Percentiles rank a stretch among this genome's conserved stretches.
Conservation (phyloP, 2,888 invertebrate genomes). For the Oxyscelio sp. region DNA sequence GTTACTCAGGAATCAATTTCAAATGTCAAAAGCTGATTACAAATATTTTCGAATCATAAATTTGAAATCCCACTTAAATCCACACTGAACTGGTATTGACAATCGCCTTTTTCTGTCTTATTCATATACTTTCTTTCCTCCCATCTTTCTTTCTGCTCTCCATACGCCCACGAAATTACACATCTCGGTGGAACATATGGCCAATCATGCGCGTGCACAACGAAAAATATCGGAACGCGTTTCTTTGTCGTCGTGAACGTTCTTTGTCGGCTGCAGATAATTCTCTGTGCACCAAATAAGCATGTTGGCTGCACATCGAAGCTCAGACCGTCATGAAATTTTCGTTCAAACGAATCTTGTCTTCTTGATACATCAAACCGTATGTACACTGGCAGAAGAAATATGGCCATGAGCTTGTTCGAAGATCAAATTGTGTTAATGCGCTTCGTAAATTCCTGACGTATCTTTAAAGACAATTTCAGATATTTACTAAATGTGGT, state of each 20-base stretch:
- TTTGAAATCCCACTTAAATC: conserved; percentile 55
- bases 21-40: conserved; percentile 13
- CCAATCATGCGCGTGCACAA: conserved; percentile 73
- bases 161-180: conserved; percentile 86
- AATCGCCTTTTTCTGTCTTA: conserved; percentile 68
- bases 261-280: conserved; percentile 76
- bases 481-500: neutral
- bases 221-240: conserved; percentile 77
- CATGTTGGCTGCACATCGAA: conserved; percentile 69
- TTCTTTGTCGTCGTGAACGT: conserved; percentile 71
- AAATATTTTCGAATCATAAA: conserved; percentile 33
- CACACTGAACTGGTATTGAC: conserved; percentile 55
- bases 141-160: conserved; percentile 77
- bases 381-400: conserved; percentile 34
- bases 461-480: neutral
- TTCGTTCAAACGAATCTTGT: conserved; percentile 65
- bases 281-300: conserved; percentile 76
- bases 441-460: conserved; percentile 20
- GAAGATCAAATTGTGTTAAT: conserved; percentile 56
- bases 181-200: conserved; percentile 70
- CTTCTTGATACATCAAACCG: conserved; percentile 65
- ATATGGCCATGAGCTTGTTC: conserved; percentile 43
- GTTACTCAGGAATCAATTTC: neutral
- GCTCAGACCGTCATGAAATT: conserved; percentile 58
- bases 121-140: conserved; percentile 69